These are phyloP conservation scores for Geotrupes spiniger DNA, from an alignment of 2,888 invertebrate species.

Conservation along the genomic window DNA sequence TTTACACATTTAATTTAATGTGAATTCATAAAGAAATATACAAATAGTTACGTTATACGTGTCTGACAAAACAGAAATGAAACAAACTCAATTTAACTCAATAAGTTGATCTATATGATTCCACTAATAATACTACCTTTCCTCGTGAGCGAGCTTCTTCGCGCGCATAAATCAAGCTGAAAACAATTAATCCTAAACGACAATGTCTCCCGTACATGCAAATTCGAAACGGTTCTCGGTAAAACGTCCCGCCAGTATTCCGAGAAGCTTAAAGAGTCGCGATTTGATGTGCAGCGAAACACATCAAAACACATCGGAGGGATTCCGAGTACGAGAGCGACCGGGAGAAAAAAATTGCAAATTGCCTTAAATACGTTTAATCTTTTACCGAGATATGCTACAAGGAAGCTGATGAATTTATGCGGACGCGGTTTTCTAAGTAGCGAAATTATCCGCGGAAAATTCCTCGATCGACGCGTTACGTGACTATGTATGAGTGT, in stretches of 20 bases:
- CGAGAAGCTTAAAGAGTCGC: neutral
- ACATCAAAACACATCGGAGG: conserved; percentile 1
- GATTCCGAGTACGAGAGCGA: neutral
- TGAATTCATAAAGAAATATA: no score
- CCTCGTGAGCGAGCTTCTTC: no score
- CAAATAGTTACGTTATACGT: no score
- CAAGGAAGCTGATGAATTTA: conserved; percentile 1
- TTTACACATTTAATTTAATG: no score
- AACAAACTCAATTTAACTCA: no score
- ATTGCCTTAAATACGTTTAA: conserved; percentile 2
- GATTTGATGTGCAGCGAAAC: conserved; percentile 1
- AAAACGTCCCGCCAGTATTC: conserved; percentile 3
- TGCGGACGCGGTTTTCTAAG: neutral
- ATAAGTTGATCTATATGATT: no score
- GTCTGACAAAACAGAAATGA: no score
- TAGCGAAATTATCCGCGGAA: neutral
- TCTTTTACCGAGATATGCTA: neutral
- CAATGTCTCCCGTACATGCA: no score
- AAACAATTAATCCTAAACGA: no score
- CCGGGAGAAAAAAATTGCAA: neutral
- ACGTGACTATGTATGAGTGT: conserved; percentile 10
- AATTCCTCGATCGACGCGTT: conserved; percentile 11
- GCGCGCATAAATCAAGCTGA: no score
- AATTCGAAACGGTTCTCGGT: conserved; percentile 1
- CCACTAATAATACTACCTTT: no score